Base-by-base conservation (phyloP, 2,113 vertebrate species). In the Phoenicopterus ruber region DNA sequence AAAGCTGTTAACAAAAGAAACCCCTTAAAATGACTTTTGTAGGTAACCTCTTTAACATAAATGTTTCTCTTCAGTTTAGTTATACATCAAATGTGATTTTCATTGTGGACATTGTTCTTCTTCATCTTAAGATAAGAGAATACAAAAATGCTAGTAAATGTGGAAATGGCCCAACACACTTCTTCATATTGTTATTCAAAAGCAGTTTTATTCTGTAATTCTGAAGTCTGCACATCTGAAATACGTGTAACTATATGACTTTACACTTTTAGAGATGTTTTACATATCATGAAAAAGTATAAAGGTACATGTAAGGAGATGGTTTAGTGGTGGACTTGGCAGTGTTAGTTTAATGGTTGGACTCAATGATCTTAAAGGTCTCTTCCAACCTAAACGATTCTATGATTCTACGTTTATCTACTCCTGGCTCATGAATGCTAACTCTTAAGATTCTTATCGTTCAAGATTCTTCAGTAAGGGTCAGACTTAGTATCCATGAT, bases 51-150 rank as follows among this genome's bases (percentile, higher is more conserved):
- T 73, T 80, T 78, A 42, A 90, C 36, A 67, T 31, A 85, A 47
- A 54, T 71, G 21, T 63, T 62, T 57, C 11, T 87, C 50, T 91
- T 82, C 26, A 77, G 26, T 74, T 40, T 86, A 95, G 29, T 96
- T 96, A 83, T 66, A 89, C 31, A 82, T 93, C 52, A 95, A 49
- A 44, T 92, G 55, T 55, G 59, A 91, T 93, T 91, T 96, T 81
- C 72, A 87, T 20, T 83, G 61, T 46, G 13, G 74, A 94, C 25
- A 47, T 92, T 82, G 54, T 78, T 69, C 36, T 93, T 63, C 79
- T 87, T 89, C 89, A 96, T 40, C 58, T 94, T 69, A 76, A 76
- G 34, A 42, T 92, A 80, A 73, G 49, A 94, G 13, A 91, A 71
- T 34, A 66, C 36, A 94, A 90, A 91, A 80, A 59, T 85, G 62